Base-by-base conservation (phyloP, 2,888 invertebrate genomes). In the Epinotia brunnichana region DNA sequence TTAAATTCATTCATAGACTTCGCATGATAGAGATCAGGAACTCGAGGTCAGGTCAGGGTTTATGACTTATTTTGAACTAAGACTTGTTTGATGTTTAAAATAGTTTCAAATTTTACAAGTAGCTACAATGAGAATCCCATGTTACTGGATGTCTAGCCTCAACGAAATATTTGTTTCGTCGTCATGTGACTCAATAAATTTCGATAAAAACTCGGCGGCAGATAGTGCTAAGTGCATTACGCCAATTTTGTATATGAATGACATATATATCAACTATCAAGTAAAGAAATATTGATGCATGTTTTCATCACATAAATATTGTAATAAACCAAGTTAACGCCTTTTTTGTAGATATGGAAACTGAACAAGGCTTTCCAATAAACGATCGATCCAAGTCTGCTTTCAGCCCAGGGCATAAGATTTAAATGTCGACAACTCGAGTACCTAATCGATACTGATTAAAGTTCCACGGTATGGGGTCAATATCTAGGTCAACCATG, bases 401-500 rank as follows among this genome's bases (percentile, higher is more conserved):
- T 3, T n/a, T 41, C 1, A n/a, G n/a, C 19, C 2, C 39, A 66
- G 41, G 54, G 44, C 15, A 41, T 17, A 24, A 57, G 39, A 62
- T 53, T 68, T 44, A 57, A 63, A 63, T 15, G 24, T 54, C 15
- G 48, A 51, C 24, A 29, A 39, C n/a, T 67, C 21, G 72, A 68
- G 62, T 44, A 41, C 53, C 41, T 57, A 69, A 73, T 73, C 73
- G 57, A 73, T 73, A 73, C 41, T 73, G 73, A 73, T 73, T 69
- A 59, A 73, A 63, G 62, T 73, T 59, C 57, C 68, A 68, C 56
- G 51, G 68, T 53, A 63, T 73, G 51, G 72, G 72, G 73, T 73
- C 73, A 73, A 73, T 73, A 73, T 73, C 73, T 69, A 73, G 73
- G 73, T 73, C 73, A 73, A 57, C 63, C 57, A 73, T 63, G 51